Evolutionary conservation across 1,140 invertebrate species (phyloP), one percentile per base, ranked within the genome.

Genomic region (Drosophila lacteicornis): DNA sequence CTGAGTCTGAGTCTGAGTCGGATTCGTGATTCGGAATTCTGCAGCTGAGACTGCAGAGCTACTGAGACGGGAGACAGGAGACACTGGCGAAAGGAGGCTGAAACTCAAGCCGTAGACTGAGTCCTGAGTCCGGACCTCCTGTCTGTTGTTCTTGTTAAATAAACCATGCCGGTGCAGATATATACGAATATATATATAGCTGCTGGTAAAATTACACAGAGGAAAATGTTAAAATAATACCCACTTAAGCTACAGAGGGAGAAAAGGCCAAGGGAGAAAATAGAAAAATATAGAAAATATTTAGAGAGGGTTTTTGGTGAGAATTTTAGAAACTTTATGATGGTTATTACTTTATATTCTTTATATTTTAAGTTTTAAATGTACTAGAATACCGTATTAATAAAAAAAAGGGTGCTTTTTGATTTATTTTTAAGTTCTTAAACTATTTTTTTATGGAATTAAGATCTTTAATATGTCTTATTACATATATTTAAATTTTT

Each of bases 121-220:
- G 68, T 42, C 42, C 47, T 30, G 27, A 30, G 27, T 30, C 27
- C 27, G 53, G 19, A 11, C 33, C 36, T 69, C 17, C 36, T 69
- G 74, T 80, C 80, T 84, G 82, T 83, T 88, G 85, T 88, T 87
- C 77, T 84, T 80, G 73, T 75, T 88, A 84, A 87, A 88, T 83
- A 87, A 87, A 87, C 69, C 84, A 79, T 87, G 84, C 59, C 70
- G 46, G 71, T 38, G 59, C 66, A 56, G 73, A 75, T 43, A 55
- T 75, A 49, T 65, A 56, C 40, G 33, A 3, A 11, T 36, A 36
- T 36, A 36, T 36, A 3, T 56, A 19, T 19, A 19, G 19, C 27
- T 60, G 46, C 50, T 40, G 27, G 22, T 50, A 38, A 25, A 53
- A 36, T 27, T 47, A 73, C 58, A 69, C 53, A 65, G 38, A 19